A percentile compares a stretch with the other conserved stretches of the same genome.
These are phyloP conservation scores for Punctoribates punctum DNA, from an alignment of 2,888 invertebrate species.

Conservation along the genomic window DNA sequence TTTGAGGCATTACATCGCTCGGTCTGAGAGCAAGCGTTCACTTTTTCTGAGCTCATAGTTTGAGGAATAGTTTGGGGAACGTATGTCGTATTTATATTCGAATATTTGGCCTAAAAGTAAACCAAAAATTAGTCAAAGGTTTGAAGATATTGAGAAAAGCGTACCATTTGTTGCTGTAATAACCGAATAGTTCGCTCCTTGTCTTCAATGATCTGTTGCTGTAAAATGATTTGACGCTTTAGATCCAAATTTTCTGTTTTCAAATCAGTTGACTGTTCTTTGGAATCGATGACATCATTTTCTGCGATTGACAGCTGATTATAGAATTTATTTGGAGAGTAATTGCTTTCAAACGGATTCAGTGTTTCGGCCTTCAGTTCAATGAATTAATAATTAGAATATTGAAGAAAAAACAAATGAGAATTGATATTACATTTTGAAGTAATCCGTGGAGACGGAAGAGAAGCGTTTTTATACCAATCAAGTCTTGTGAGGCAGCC, in stretches of 20 bases:
- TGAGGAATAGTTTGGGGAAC: background rate
- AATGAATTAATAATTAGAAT: constrained; percentile 9
- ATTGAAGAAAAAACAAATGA: background rate
- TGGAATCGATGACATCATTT: background rate
- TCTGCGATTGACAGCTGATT: background rate
- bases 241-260: constrained; percentile 48
- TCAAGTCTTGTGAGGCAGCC: constrained; percentile 47
- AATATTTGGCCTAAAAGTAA: constrained; percentile 37
- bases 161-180: constrained; percentile 69
- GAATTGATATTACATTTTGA: constrained; percentile 45
- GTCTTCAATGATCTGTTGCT: constrained; percentile 75
- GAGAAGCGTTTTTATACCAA: constrained; percentile 48
- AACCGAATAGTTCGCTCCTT: constrained; percentile 75
- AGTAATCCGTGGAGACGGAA: constrained; percentile 46
- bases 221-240: constrained; percentile 45
- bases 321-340: constrained; percentile 15
- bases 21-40: constrained; percentile 37
- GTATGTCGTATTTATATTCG: background rate
- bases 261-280: constrained; percentile 16
- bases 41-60: background rate
- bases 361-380: constrained; percentile 47
- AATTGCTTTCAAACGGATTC: constrained; percentile 47
- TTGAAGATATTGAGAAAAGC: background rate
- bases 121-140: background rate
- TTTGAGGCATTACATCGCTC: constrained; percentile 25